Evolutionary conservation across 2,888 invertebrate genomes (phyloP), one percentile per base, ranked within the genome.

Genomic region (Dicyrtoma fusca): DNA sequence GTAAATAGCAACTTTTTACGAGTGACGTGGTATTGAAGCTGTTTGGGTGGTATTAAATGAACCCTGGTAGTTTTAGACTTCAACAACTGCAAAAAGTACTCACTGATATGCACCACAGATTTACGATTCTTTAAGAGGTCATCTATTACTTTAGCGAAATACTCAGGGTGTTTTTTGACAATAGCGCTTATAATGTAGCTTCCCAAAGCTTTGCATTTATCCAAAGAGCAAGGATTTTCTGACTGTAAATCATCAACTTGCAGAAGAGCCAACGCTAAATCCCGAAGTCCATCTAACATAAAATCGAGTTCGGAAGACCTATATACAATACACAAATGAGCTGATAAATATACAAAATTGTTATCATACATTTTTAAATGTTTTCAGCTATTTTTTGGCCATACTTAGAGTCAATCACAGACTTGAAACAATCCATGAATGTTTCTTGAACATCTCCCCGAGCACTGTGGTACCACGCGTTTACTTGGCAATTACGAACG

Each of bases 301-400:
- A 74, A 78, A 19, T 80, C 80, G 11, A 80, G 51, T 19, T 75
- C 76, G 0, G 74, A 71, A 6, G 77, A 74, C 25, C 78, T 78
- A 69, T 2, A 34, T 34, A 8, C 10, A 45, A 45, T 10, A 45
- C 53, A 53, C 3, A 55, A 6, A 55, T 55, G 26, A 45, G 45
- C 13, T 45, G 13, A 45, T 45, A 45, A 45, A 19, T 17, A 51
- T 51, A 1, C 21, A 51, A n/a, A 51, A 13, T 51, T 8, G 62
- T 10, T 59, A 11, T 25, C 13, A 63, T 19, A 42, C 44, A 6
- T 64, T 6, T 47, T 8, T 21, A 5, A 5, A 47, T 14, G 57
- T 14, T 13, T 57, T 23, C 23, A 64, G 11, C 13, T 44, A 47
- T 47, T 19, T 49, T 49, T 47, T 19, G 21, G 11, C 51, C 55